phyloP scores from a whole-genome alignment of 2,113 vertebrate species.

The Upupa epops region DNA sequence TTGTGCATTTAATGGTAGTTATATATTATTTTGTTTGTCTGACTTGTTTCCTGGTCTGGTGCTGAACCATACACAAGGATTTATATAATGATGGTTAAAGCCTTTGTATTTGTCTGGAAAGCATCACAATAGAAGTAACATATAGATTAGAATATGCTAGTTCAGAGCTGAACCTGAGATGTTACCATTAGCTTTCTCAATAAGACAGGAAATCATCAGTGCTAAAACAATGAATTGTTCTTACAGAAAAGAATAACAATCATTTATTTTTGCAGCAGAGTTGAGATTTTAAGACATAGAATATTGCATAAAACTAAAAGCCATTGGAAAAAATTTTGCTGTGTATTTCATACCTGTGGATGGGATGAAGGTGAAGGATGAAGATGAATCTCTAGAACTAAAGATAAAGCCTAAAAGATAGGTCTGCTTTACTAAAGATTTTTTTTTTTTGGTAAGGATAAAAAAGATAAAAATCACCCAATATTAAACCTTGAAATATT shows the following conservation, averaged over 20 bases:
- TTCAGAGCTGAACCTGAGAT: not conserved
- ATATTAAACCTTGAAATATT: not conserved
- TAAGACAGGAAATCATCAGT: not conserved
- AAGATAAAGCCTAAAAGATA: not conserved
- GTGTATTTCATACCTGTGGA: not conserved
- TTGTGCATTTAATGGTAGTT: not conserved
- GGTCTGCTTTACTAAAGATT: not conserved
- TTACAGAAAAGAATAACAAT: not conserved
- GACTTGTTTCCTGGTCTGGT: not conserved
- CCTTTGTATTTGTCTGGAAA: not conserved
- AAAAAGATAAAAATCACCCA: not conserved
- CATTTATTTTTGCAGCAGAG: not conserved
- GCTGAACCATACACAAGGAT: not conserved
- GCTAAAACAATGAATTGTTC: not conserved
- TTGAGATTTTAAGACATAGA: not conserved
- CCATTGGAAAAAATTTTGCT: not conserved
- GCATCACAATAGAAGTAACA: not conserved
- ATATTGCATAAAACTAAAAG: not conserved
- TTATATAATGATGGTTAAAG: not conserved
- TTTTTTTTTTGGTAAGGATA: not conserved
- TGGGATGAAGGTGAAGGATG: not conserved
- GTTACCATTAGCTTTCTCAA: not conserved
- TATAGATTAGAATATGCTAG: too few species aligned
- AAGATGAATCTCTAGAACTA: not conserved
- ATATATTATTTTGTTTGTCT: not conserved